A percentile compares a stretch with the other conserved stretches of the same genome.
phyloP scores from a whole-genome alignment of 2,888 invertebrate species.

The Cryptosula pallasiana region DNA sequence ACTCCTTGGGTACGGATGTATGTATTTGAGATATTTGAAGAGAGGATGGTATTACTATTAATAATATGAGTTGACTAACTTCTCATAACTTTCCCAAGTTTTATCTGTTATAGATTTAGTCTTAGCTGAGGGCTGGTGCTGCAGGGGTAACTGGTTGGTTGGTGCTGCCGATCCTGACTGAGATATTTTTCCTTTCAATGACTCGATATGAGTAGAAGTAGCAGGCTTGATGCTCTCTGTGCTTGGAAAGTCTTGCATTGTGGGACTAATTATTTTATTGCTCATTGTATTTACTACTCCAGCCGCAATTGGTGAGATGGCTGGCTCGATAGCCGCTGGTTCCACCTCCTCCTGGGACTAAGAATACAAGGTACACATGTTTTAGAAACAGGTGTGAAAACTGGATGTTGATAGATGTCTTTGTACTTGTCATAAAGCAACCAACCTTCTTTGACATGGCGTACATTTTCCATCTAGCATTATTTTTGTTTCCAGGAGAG shows the following conservation, averaged over 20 bases:
- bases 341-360: not conserved
- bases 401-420: too few species aligned
- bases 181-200: not conserved
- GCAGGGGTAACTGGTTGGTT: not conserved
- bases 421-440: too few species aligned
- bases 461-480: slow-evolving; percentile 10
- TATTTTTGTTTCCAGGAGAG: slow-evolving; percentile 4
- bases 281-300: not conserved
- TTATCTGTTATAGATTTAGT: not conserved
- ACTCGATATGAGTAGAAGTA: not conserved
- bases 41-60: too few species aligned
- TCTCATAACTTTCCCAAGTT: not conserved
- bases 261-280: not conserved
- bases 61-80: too few species aligned
- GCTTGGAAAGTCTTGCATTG: not conserved
- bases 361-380: too few species aligned
- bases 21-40: too few species aligned
- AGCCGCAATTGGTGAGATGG: not conserved
- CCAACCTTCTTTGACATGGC: slow-evolving; percentile 7
- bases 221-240: not conserved
- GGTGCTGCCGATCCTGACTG: not conserved
- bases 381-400: too few species aligned
- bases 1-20: too few species aligned
- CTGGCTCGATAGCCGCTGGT: not conserved
- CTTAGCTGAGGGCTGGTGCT: not conserved